Conservation (phyloP, 2,888 invertebrate species). For the Chelonus formosanus region DNA sequence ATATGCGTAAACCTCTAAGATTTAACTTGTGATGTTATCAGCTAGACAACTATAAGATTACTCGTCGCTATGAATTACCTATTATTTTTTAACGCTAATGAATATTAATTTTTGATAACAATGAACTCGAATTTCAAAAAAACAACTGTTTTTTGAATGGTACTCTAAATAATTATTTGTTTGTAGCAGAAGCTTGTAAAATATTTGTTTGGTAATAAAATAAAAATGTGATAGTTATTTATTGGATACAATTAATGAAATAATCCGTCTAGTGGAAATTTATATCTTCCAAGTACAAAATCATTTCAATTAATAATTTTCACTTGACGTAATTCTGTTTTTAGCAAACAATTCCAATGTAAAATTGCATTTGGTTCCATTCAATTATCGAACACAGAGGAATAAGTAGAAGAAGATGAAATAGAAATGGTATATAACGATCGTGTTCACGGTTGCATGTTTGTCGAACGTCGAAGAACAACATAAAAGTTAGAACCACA, state of each 20-base stretch:
- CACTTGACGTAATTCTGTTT: slow-evolving; percentile 6
- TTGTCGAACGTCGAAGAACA: slow-evolving; percentile 16
- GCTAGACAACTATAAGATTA: no score
- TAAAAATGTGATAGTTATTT: no score
- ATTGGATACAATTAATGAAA: no score
- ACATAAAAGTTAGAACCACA: slow-evolving; percentile 27
- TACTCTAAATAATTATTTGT: no score
- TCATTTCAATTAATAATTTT: not conserved
- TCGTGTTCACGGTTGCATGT: slow-evolving; percentile 3
- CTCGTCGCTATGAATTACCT: no score
- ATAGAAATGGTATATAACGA: slow-evolving; percentile 8
- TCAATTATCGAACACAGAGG: slow-evolving; percentile 12
- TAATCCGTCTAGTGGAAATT: not conserved
- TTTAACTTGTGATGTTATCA: no score
- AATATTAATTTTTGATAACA: no score
- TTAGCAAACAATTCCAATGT: not conserved
- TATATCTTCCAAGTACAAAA: not conserved
- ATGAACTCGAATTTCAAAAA: no score
- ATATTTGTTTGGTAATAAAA: no score
- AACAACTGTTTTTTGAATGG: no score
- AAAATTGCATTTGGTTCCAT: slow-evolving; percentile 7
- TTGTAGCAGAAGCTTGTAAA: no score
- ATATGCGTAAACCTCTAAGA: not conserved
- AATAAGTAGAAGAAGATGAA: slow-evolving; percentile 1
- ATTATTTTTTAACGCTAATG: no score